Evolutionary conservation across 2,113 vertebrate species (phyloP).

Genomic region (Sciurus niger): DNA sequence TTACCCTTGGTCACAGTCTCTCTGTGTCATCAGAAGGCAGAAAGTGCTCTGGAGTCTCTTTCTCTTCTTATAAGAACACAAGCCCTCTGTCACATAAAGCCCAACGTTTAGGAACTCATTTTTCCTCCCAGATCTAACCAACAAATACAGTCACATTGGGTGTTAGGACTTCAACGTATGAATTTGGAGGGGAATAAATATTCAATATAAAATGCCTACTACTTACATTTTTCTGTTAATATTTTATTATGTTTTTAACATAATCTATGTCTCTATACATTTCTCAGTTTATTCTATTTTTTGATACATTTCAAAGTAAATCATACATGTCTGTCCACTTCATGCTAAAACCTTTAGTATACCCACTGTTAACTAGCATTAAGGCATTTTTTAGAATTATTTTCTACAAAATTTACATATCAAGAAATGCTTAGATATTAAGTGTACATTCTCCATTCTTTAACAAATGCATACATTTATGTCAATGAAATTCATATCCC

Average conservation of each 20-base stretch:
- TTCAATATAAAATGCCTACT: not conserved
- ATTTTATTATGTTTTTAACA: not conserved
- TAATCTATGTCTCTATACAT: not conserved
- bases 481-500: not conserved
- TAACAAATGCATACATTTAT: not conserved
- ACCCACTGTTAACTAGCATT: not conserved
- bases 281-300: not conserved
- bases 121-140: not conserved
- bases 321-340: not conserved
- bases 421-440: not conserved
- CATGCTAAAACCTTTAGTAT: not conserved
- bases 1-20: too few species aligned
- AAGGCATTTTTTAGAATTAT: not conserved
- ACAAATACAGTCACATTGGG: not conserved
- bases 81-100: too few species aligned
- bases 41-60: not conserved
- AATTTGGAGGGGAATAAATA: not conserved
- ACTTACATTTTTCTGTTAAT: too few species aligned
- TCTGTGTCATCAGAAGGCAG: not conserved
- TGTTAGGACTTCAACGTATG: not conserved
- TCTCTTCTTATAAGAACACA: not conserved
- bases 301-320: not conserved
- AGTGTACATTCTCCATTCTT: not conserved
- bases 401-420: not conserved
- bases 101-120: not conserved